phyloP scores from a whole-genome alignment of 2,113 vertebrate genomes.

The Octodon degus region DNA sequence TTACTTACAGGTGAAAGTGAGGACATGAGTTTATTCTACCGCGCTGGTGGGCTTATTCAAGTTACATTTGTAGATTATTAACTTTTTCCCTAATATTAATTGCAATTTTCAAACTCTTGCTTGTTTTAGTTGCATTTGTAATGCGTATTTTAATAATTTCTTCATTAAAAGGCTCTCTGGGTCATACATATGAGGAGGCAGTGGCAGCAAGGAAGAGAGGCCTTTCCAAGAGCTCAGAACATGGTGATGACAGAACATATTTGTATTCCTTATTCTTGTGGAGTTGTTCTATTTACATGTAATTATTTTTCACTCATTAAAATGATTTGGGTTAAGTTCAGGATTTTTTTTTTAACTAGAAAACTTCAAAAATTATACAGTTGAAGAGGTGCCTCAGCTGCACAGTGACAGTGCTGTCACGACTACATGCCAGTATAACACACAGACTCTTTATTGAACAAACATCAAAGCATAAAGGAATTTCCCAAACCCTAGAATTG shows the following conservation, averaged over 20 bases:
- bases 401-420: background rate
- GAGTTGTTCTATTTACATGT: background rate
- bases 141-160: background rate
- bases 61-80: background rate
- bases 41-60: background rate
- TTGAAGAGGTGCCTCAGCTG: background rate
- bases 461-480: background rate
- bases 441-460: background rate
- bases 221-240: background rate
- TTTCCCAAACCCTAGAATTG: background rate
- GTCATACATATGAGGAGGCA: background rate
- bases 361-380: background rate
- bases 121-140: conserved; percentile 9
- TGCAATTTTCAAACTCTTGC: background rate
- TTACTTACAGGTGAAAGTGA: conserved; percentile 50
- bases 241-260: background rate
- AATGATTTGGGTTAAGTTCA: background rate
- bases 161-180: background rate
- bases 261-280: background rate
- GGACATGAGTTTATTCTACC: conserved; percentile 37
- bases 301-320: background rate
- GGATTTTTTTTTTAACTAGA: background rate
- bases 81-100: background rate
- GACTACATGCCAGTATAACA: background rate
- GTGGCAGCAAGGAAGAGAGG: background rate